Evolutionary conservation across 2,888 invertebrate genomes (phyloP).

Genomic region (Camponotus fellah): DNA sequence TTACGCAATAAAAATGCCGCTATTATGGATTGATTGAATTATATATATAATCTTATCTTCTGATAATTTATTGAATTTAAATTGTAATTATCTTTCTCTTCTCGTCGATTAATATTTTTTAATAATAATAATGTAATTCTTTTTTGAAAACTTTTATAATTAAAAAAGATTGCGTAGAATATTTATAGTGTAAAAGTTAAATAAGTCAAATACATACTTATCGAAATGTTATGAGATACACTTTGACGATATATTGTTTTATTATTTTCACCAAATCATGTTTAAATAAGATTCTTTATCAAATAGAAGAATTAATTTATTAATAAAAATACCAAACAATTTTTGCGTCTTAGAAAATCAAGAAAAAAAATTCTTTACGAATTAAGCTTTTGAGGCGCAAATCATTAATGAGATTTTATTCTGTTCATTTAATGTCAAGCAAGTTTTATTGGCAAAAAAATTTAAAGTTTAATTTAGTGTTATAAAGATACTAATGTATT

Average conservation of each 20-base stretch:
- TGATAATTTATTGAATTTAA: background rate
- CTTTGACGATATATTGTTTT: background rate
- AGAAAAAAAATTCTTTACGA: background rate
- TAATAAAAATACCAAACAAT: background rate
- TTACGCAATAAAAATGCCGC: background rate
- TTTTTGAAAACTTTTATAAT: background rate
- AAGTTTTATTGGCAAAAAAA: background rate
- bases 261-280: background rate
- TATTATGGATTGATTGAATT: too few relatives aligned
- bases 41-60: background rate
- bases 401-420: background rate
- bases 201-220: background rate
- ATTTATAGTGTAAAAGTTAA: background rate
- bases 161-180: background rate
- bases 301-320: background rate
- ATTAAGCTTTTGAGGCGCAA: background rate
- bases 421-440: background rate
- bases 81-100: background rate
- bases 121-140: background rate
- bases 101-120: background rate
- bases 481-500: background rate
- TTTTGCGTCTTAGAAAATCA: background rate
- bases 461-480: background rate
- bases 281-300: background rate
- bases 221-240: background rate